Conservation (phyloP, 2,888 invertebrate species). For the Agriopis marginaria region DNA sequence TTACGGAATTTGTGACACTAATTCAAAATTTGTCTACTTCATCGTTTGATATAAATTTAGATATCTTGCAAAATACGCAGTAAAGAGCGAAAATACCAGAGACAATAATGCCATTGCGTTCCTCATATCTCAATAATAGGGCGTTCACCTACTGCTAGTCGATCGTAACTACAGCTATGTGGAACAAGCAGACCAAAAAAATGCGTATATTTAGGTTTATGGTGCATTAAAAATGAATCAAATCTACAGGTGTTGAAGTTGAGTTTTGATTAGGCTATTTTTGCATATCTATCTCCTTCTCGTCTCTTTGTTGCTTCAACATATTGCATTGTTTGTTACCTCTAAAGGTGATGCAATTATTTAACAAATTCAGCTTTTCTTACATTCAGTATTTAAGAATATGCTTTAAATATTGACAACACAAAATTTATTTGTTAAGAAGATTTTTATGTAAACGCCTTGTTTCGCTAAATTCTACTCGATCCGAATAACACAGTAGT, state of each 20-base stretch:
- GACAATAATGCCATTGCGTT: not conserved
- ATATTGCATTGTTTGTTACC: not conserved
- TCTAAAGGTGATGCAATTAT: no score
- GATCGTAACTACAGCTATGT: conserved; percentile 14
- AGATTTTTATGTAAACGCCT: not conserved
- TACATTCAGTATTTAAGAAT: no score
- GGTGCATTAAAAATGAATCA: not conserved
- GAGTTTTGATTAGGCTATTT: not conserved
- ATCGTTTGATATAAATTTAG: not conserved
- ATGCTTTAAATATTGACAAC: no score
- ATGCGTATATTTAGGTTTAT: conserved; percentile 5
- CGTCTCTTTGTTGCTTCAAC: not conserved
- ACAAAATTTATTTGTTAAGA: no score
- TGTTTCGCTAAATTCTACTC: conserved; percentile 17
- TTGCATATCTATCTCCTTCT: not conserved
- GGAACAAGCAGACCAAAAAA: conserved; percentile 1
- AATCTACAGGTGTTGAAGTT: conserved; percentile 2
- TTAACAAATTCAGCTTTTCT: no score
- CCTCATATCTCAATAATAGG: not conserved
- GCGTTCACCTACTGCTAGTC: not conserved
- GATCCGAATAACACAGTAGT: conserved; percentile 23
- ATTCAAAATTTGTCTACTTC: not conserved
- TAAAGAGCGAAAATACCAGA: not conserved
- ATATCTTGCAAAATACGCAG: not conserved
- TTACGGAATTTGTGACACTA: not conserved